A percentile compares a stretch with the other conserved stretches of the same genome.
These are phyloP conservation scores for Podilymbus podiceps DNA, from an alignment of 2,113 vertebrate species.

Conservation along the genomic window DNA sequence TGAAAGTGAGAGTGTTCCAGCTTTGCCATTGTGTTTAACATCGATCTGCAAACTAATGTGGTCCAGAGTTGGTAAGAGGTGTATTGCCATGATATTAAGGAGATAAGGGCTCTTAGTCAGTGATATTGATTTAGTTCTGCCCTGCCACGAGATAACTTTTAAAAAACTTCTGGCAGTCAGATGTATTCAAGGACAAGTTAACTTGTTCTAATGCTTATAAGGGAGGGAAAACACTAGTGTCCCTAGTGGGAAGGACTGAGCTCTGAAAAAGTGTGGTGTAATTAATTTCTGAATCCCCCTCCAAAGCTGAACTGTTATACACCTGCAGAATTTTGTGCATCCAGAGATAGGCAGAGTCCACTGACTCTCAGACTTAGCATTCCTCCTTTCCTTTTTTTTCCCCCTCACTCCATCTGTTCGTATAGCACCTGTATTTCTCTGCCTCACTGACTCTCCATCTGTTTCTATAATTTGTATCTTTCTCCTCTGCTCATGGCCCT, in stretches of 20 bases:
- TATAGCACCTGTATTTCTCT: conserved; percentile 52
- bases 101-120: neutral
- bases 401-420: conserved; percentile 35
- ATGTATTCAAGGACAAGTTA: neutral
- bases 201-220: neutral
- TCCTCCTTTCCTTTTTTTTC: neutral
- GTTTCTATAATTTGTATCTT: conserved; percentile 34
- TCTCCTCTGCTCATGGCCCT: conserved; percentile 16
- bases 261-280: neutral
- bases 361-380: conserved; percentile 10
- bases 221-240: neutral
- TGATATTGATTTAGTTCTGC: neutral
- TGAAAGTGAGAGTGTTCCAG: neutral
- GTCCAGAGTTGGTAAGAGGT: neutral
- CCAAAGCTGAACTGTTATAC: neutral
- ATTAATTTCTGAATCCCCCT: neutral
- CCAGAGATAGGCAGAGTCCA: neutral
- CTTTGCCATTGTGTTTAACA: neutral
- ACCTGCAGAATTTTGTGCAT: conserved; percentile 25
- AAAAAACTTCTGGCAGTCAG: neutral
- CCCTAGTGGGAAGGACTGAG: neutral
- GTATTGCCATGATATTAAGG: neutral
- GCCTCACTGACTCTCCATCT: conserved; percentile 57
- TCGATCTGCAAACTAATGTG: neutral
- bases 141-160: neutral